These are phyloP conservation scores for Pomacea canaliculata DNA, from an alignment of 2,888 invertebrate species.

Conservation along the genomic window DNA sequence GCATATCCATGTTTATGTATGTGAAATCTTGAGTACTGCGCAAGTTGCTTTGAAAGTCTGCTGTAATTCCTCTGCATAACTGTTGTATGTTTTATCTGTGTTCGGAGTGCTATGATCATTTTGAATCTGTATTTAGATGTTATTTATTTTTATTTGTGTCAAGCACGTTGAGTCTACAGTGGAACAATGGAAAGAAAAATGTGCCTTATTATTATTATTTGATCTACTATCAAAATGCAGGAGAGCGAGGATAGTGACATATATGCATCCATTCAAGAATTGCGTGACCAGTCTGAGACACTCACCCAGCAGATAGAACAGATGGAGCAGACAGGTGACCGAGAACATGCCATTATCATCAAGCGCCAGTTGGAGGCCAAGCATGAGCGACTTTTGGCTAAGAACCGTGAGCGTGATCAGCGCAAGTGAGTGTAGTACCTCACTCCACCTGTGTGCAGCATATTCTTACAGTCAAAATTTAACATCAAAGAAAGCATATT, in stretches of 20 bases:
- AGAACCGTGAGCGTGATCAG: constrained; percentile 60
- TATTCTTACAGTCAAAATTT: too few relatives aligned
- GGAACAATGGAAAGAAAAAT: neutral
- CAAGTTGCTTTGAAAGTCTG: too few relatives aligned
- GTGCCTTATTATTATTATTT: neutral
- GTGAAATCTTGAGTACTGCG: too few relatives aligned
- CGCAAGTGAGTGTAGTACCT: constrained; percentile 50
- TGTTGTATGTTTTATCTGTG: too few relatives aligned
- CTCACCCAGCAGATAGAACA: constrained; percentile 56
- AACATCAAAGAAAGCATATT: too few relatives aligned
- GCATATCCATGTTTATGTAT: too few relatives aligned
- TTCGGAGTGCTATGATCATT: neutral
- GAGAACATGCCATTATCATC: constrained; percentile 38
- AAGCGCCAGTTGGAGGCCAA: constrained; percentile 48
- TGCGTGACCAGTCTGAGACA: constrained; percentile 60
- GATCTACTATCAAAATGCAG: constrained; percentile 27
- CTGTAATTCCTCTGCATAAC: too few relatives aligned
- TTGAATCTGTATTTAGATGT: too few relatives aligned
- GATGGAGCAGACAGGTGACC: constrained; percentile 48
- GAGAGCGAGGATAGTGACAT: constrained; percentile 65
- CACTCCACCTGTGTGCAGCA: too few relatives aligned
- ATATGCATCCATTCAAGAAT: constrained; percentile 65
- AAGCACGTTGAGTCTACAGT: neutral
- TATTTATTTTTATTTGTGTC: neutral
- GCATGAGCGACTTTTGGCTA: constrained; percentile 56